Conservation (phyloP, 2,797 vertebrate genomes). For the Leontopithecus rosalia region DNA sequence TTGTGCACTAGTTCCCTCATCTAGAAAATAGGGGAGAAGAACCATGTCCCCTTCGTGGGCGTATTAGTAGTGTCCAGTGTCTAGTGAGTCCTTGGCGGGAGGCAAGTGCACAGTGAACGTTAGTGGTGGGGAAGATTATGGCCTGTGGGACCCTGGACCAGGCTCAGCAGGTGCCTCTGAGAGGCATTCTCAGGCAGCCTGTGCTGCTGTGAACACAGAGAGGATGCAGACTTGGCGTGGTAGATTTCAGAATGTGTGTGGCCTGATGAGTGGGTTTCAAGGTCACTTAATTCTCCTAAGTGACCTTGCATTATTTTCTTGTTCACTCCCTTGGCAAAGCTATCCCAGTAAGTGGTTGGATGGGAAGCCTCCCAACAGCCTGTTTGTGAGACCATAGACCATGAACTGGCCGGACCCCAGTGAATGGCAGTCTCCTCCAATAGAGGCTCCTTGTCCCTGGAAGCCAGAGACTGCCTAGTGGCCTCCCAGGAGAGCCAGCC, state of each 20-base stretch:
- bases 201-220: not conserved
- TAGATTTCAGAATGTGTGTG: not conserved
- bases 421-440: not conserved
- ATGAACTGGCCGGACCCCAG: not conserved
- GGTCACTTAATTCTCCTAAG: not conserved
- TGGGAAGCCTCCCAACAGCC: not conserved
- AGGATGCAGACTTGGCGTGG: fast-evolving
- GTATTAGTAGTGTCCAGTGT: not conserved
- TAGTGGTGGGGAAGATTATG: not conserved
- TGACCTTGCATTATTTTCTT: not conserved
- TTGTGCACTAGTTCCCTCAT: not conserved
- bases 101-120: fast-evolving
- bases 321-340: not conserved
- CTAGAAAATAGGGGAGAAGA: not conserved
- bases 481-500: too few relatives aligned
- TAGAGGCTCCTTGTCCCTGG: not conserved
- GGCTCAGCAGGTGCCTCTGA: fast-evolving
- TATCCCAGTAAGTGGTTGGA: fast-evolving
- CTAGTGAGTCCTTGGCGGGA: too few relatives aligned
- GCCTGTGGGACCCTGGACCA: too few relatives aligned
- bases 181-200: not conserved
- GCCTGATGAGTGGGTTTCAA: not conserved
- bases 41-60: fast-evolving
- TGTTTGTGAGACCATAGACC: too few relatives aligned
- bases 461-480: not conserved